Base-by-base conservation (phyloP, 2,797 vertebrate species). In the Naso thynnoides region DNA sequence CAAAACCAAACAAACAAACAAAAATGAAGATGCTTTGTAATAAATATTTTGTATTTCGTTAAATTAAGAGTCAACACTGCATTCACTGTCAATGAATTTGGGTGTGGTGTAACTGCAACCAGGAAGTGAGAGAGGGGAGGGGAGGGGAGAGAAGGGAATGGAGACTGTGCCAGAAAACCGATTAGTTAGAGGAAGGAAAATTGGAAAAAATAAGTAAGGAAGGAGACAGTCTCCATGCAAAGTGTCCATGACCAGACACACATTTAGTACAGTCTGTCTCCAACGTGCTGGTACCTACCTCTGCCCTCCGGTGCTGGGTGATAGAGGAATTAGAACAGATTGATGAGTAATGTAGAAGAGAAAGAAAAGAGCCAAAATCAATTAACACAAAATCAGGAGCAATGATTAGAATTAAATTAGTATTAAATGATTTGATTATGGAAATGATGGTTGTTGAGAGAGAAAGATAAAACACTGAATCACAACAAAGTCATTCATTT, bases 221-320 rank as follows among this genome's bases (percentile, higher is more conserved):
- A 27, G 31, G 18, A 29, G 29, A 16, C n/a, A 6, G 36, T 18
- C 26, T 55, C 14, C 73, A 78, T 79, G 76, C 86, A 79, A 44
- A 68, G 54, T 54, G 50, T 52, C 39, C 24, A 57, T 16, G 9
- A 62, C 4, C 66, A 58, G 11, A 42, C 53, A 70, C 16, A 36
- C 39, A 56, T 44, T 65, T 13, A 76, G 10, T 42, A 44, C 19
- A 70, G 27, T 57, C 63, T 49, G 67, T 79, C 63, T 65, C 5
- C 2, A 45, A 65, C 38, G 31, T 76, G 74, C 70, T 59, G 23
- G 31, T 55, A 95, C 94, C 89, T 94, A 95, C 95, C 94, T 93
- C 83, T 57, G 52, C 81, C 79, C 65, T 92, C 85, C 64, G 67
- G 70, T 91, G 89, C 94, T 94, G 90, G 70, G 65, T 23, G 53